Conservation (phyloP, 1,140 invertebrate genomes). For the Diabrotica virgifera region DNA sequence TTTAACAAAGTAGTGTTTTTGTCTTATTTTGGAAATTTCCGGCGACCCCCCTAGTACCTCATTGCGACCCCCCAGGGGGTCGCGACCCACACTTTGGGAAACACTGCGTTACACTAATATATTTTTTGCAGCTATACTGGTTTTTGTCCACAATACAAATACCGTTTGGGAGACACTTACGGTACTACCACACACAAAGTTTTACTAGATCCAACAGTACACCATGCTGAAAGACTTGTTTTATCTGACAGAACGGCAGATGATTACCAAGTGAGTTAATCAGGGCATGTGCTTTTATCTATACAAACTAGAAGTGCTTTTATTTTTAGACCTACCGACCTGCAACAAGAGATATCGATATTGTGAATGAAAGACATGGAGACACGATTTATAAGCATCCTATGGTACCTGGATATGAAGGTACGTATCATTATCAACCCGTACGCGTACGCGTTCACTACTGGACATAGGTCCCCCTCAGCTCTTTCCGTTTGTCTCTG, state of each 20-base stretch:
- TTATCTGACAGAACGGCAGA: constrained; percentile 60
- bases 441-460: no score
- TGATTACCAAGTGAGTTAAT: constrained; percentile 55
- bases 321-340: constrained; percentile 55
- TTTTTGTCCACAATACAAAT: constrained; percentile 68
- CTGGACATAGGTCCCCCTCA: no score
- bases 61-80: no score
- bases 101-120: neutral
- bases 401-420: constrained; percentile 67
- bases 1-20: no score
- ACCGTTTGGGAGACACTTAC: constrained; percentile 67
- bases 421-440: no score
- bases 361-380: constrained; percentile 59
- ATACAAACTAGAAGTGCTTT: no score
- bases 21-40: no score
- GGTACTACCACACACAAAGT: constrained; percentile 67
- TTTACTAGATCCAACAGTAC: constrained; percentile 65
- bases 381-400: constrained; percentile 67
- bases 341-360: constrained; percentile 58
- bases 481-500: no score
- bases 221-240: constrained; percentile 65
- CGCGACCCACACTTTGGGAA: no score
- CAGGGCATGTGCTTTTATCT: neutral
- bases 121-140: constrained; percentile 61
- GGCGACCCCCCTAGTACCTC: no score